Percentiles rank a stretch among this genome's conserved stretches.
Conservation (phyloP, 2,888 invertebrate genomes). For the Coremacera marginata region DNA sequence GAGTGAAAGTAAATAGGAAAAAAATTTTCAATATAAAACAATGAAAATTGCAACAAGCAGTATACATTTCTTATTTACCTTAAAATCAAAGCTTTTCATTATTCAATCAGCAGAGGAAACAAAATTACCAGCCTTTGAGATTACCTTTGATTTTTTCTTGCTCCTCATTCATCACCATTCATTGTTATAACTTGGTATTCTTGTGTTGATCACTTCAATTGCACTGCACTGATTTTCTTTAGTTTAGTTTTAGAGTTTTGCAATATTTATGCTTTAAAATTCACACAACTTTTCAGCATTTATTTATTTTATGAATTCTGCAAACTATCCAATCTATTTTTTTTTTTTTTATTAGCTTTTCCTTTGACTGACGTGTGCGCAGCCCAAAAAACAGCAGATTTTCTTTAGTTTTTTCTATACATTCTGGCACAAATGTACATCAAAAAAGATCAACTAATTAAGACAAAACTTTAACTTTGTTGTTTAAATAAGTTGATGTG, state of each 20-base stretch:
- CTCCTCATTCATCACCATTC: not conserved
- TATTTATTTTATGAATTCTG: slow-evolving; percentile 1
- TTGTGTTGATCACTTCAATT: not conserved
- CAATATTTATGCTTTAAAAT: not conserved
- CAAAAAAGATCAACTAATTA: too few relatives aligned
- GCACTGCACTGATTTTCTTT: not conserved
- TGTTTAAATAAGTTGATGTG: not conserved
- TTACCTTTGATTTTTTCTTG: not conserved
- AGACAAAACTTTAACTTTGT: not conserved
- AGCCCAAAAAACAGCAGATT: not conserved
- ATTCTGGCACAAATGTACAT: too few relatives aligned
- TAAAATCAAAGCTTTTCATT: not conserved
- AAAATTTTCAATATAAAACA: not conserved
- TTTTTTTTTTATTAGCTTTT: not conserved
- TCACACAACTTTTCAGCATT: not conserved
- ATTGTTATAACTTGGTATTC: not conserved
- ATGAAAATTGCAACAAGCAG: not conserved
- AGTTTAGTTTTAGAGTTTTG: not conserved
- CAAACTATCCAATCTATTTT: not conserved
- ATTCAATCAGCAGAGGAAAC: not conserved
- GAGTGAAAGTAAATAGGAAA: not conserved
- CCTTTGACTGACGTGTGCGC: slow-evolving; percentile 30
- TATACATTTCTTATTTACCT: not conserved
- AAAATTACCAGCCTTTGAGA: not conserved
- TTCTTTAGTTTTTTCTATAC: not conserved